Evolutionary conservation across 2,888 invertebrate genomes (phyloP), one percentile per base, ranked within the genome.

Genomic region (Piscicola geometra): DNA sequence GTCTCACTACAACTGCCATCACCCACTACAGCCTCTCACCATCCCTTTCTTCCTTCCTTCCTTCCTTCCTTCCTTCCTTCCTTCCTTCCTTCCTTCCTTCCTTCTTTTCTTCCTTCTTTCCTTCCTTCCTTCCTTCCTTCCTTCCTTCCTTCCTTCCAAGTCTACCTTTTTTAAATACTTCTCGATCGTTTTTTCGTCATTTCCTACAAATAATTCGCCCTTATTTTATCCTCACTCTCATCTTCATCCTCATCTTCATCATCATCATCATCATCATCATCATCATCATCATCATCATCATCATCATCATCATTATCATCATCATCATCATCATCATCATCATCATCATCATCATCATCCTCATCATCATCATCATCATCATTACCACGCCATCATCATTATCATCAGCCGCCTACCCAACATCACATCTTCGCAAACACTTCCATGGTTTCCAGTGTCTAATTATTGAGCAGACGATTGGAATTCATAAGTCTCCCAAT

Each of bases 341-440:
- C 68, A 75, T 75, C 68, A 75, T 68, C 68, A 75, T 75, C 68
- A 66, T 75, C 68, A 75, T 75, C 68, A 75, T 75, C 68, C 67
- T 75, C 68, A 75, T 68, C 50, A 75, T 68, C 68, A 75, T 60
- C 64, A 47, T 50, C 71, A 71, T 41, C 71, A 71, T 2, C 71
- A 71, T 50, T 25, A 71, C 25, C 68, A 75, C 68, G 68, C 68
- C 68, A 75, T 68, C 68, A 75, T 75, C 68, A 66, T 75, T 47
- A 75, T 75, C 68, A 75, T 75, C 68, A 75, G 67, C 68, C 67
- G 41, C 50, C 67, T 68, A 41, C 67, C 35, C 64, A 47, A 25
- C 71, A 71, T 41, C 71, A 71, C n/a, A 5, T 15, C 21, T n/a
- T 21, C n/a, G 9, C 3, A 25, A 56, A 56, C 60, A 56, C 5